phyloP scores from a whole-genome alignment of 2,113 vertebrate species.

The Pedetes capensis region DNA sequence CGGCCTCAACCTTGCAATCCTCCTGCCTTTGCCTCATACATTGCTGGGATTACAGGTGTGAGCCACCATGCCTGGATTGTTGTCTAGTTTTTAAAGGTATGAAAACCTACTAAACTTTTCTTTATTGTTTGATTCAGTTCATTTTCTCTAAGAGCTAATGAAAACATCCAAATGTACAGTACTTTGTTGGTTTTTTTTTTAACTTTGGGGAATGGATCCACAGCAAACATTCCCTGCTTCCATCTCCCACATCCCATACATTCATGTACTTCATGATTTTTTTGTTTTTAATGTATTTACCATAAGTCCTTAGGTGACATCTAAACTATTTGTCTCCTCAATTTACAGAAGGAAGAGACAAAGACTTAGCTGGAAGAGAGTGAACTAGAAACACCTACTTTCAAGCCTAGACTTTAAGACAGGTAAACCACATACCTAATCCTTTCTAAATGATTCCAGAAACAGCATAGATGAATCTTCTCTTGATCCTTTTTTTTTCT shows the following conservation, averaged over 20 bases:
- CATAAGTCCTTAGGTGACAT: background rate
- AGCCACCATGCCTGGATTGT: too few species aligned
- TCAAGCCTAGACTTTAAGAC: conserved; percentile 55
- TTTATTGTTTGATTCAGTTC: background rate
- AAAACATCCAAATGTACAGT: background rate
- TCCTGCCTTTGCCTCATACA: too few species aligned
- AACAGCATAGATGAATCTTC: conserved; percentile 47
- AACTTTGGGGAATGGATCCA: background rate
- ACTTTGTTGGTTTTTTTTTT: background rate
- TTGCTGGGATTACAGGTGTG: too few species aligned
- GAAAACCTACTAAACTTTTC: background rate
- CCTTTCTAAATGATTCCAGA: conserved; percentile 66
- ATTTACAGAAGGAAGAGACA: conserved; percentile 58
- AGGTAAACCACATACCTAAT: conserved; percentile 69
- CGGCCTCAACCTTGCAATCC: too few species aligned
- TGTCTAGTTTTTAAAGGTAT: background rate
- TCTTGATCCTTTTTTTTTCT: conserved; percentile 63
- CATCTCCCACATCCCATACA: background rate
- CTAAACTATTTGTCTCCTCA: conserved; percentile 39
- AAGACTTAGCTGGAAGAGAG: conserved; percentile 33
- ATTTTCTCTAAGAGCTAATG: background rate
- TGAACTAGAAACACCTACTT: conserved; percentile 58
- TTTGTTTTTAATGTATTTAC: conserved; percentile 1
- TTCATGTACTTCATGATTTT: background rate
- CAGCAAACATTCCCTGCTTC: background rate